phyloP scores from a whole-genome alignment of 2,113 vertebrate species.

The Galemys pyrenaicus region DNA sequence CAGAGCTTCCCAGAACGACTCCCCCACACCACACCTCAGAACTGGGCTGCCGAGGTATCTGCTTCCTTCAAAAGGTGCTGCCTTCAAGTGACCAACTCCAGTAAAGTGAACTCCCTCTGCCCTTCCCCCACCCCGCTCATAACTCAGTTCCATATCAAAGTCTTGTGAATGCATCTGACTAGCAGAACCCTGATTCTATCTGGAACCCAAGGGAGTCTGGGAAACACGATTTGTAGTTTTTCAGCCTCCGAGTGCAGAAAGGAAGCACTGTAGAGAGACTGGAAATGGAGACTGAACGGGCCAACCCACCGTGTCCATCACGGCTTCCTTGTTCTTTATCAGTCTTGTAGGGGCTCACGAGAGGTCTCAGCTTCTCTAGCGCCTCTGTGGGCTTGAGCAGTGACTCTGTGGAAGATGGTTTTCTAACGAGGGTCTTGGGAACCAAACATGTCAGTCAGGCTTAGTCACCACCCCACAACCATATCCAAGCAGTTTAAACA shows the following conservation, averaged over 20 bases:
- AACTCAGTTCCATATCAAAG: not conserved
- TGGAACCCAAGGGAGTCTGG: not conserved
- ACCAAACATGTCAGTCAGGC: not conserved
- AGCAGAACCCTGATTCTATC: not conserved
- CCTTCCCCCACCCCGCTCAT: not conserved
- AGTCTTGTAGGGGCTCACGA: no score
- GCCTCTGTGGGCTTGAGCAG: not conserved
- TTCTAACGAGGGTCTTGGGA: not conserved
- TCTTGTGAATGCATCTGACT: not conserved
- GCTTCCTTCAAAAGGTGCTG: not conserved
- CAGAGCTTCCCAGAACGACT: no score
- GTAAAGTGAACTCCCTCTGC: not conserved
- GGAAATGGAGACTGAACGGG: not conserved
- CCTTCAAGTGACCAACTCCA: accelerated
- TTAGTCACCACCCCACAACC: not conserved
- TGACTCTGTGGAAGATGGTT: not conserved
- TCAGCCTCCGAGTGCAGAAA: not conserved
- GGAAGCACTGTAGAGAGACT: not conserved
- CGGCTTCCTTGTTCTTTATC: no score
- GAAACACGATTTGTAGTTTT: not conserved
- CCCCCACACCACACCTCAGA: no score
- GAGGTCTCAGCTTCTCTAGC: not conserved
- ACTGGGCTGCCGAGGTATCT: not conserved
- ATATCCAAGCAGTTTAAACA: not conserved
- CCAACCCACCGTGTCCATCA: accelerated